Conservation (phyloP, 2,888 invertebrate genomes). For the Unio delphinus region DNA sequence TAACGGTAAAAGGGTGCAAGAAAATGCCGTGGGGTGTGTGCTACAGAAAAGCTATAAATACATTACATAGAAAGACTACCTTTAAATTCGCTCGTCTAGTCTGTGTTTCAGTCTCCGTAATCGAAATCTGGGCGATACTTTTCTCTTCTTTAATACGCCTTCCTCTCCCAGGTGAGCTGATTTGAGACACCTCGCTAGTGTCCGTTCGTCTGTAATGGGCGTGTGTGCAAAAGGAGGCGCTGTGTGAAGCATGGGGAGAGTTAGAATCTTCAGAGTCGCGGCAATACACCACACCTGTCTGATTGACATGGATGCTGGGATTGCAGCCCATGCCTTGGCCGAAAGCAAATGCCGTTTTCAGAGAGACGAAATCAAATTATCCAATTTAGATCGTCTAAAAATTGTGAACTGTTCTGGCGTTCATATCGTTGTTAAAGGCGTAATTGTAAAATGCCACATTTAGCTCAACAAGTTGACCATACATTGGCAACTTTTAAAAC, state of each 20-base stretch:
- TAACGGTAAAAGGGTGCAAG: slow-evolving; percentile 3
- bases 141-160: slow-evolving; percentile 10
- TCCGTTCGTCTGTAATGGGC: slow-evolving; percentile 33
- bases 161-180: slow-evolving; percentile 16
- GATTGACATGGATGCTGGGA: slow-evolving; percentile 67
- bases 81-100: slow-evolving; percentile 1
- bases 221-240: slow-evolving; percentile 37
- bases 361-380: no score
- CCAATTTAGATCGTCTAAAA: no score
- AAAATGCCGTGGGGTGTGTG: no score
- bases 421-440: no score
- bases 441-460: no score
- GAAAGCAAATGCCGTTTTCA: no score
- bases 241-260: slow-evolving; percentile 51
- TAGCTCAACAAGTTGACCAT: no score
- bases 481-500: no score
- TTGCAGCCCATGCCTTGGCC: slow-evolving; percentile 65
- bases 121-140: background rate
- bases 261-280: slow-evolving; percentile 65
- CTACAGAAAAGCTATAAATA: background rate
- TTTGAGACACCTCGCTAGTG: slow-evolving; percentile 21
- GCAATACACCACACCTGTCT: slow-evolving; percentile 66
- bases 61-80: slow-evolving; percentile 1
- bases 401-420: no score
- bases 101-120: slow-evolving; percentile 13